A percentile compares a stretch with the other conserved stretches of the same genome.
Conservation (phyloP, 2,888 invertebrate genomes). For the Oxyscelio sp. region DNA sequence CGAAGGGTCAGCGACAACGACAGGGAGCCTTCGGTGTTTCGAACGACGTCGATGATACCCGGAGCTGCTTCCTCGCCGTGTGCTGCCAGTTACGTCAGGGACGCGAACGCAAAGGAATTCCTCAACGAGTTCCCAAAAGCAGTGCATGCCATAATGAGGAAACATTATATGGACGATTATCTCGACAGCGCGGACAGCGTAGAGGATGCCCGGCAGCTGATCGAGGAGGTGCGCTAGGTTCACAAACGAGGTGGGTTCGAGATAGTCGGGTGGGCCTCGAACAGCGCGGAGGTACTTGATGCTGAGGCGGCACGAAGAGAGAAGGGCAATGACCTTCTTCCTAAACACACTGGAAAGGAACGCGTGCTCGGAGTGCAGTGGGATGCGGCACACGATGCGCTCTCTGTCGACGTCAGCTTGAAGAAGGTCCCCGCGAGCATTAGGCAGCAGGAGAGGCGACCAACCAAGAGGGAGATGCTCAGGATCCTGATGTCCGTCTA, state of each 20-base stretch:
- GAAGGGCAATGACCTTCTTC: background rate
- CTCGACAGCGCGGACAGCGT: no score
- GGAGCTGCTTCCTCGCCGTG: no score
- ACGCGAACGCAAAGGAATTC: no score
- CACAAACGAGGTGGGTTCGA: slow-evolving; percentile 73
- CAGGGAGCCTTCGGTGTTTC: slow-evolving; percentile 51
- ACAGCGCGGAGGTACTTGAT: background rate
- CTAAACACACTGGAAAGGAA: background rate
- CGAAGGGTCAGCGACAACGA: slow-evolving; percentile 41
- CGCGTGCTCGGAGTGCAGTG: background rate
- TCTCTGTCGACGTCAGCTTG: background rate
- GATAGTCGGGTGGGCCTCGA: slow-evolving; percentile 73
- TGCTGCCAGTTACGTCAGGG: no score
- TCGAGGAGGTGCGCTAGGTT: slow-evolving; percentile 61
- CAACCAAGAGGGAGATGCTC: slow-evolving; percentile 69
- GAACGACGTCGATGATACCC: no score
- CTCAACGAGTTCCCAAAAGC: no score
- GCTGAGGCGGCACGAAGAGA: background rate
- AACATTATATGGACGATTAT: no score
- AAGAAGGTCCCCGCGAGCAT: background rate
- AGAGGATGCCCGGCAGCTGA: slow-evolving; percentile 69
- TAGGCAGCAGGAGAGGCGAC: background rate
- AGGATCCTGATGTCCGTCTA: slow-evolving; percentile 78
- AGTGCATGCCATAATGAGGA: no score
- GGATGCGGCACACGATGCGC: background rate